A percentile compares a stretch with the other conserved stretches of the same genome.
Conservation (phyloP, 1,140 invertebrate genomes). For the Physella acuta region DNA sequence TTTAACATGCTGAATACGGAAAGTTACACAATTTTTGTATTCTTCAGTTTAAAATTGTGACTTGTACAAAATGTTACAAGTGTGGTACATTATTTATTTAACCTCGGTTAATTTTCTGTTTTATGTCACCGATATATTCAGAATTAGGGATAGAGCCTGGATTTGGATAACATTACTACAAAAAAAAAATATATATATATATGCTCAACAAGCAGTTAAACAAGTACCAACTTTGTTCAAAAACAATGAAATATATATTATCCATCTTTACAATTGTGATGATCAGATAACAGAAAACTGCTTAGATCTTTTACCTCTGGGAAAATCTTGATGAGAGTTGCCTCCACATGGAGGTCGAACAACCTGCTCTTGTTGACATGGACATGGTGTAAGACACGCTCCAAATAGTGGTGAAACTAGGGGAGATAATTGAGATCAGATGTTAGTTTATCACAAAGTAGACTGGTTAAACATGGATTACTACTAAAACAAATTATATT, state of each 20-base stretch:
- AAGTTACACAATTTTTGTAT: not conserved
- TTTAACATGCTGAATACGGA: conserved; percentile 27
- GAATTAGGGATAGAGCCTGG: not conserved
- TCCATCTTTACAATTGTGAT: not conserved
- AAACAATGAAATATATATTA: not conserved
- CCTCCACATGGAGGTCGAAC: conserved; percentile 45
- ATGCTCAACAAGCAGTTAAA: not conserved
- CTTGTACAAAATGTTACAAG: not conserved
- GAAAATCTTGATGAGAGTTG: conserved; percentile 40
- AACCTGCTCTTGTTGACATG: conserved; percentile 38
- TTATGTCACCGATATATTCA: not conserved
- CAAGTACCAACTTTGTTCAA: not conserved
- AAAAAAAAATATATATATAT: not conserved
- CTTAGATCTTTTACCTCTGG: conserved; percentile 32
- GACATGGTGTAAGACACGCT: conserved; percentile 39
- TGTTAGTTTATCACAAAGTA: not conserved
- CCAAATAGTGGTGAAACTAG: conserved; percentile 46
- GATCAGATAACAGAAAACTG: not conserved
- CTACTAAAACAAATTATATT: not conserved
- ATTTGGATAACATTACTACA: not conserved
- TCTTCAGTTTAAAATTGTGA: not conserved
- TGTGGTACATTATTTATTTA: not conserved
- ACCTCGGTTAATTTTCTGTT: not conserved
- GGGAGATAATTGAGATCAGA: conserved; percentile 8
- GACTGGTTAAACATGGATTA: not conserved